Evolutionary conservation across 2,113 vertebrate species (phyloP).

Genomic region (Rhinichthys klamathensis): DNA sequence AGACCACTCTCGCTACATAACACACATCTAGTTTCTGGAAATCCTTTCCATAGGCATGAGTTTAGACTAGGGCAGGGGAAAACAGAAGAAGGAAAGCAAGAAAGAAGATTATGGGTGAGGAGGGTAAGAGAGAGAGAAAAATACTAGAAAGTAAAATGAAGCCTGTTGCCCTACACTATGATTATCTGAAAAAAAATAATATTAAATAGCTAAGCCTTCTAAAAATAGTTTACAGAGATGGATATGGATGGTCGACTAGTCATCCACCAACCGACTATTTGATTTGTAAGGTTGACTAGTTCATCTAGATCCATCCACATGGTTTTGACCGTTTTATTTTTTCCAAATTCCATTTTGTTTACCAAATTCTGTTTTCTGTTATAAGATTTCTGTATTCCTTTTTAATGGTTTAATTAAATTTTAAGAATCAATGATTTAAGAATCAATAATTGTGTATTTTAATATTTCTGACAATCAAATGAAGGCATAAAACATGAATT

Average conservation of each 20-base stretch:
- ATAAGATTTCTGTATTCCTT: too few species aligned
- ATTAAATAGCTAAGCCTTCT: not conserved
- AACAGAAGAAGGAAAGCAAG: not conserved
- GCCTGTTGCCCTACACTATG: not conserved
- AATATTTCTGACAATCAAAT: too few species aligned
- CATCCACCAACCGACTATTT: not conserved
- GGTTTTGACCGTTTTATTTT: not conserved
- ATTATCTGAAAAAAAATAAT: not conserved
- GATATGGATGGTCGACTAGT: not conserved
- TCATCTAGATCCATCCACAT: not conserved
- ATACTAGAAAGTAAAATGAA: conserved; percentile 9
- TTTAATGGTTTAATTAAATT: too few species aligned
- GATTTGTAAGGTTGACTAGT: not conserved
- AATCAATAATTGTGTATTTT: too few species aligned
- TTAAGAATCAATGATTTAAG: too few species aligned
- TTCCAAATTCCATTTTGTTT: too few species aligned
- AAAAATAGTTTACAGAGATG: conserved; percentile 1
- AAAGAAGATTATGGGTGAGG: not conserved
- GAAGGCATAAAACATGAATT: too few species aligned
- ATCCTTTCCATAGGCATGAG: conserved; percentile 40
- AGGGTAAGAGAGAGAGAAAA: conserved; percentile 1
- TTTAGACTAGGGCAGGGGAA: conserved; percentile 13
- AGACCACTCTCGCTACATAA: conserved; percentile 15
- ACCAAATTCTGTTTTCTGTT: too few species aligned
- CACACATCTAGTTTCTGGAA: conserved; percentile 37